A percentile compares a stretch with the other conserved stretches of the same genome.
Conservation (phyloP, 2,888 invertebrate species). For the Camponotus fellah region DNA sequence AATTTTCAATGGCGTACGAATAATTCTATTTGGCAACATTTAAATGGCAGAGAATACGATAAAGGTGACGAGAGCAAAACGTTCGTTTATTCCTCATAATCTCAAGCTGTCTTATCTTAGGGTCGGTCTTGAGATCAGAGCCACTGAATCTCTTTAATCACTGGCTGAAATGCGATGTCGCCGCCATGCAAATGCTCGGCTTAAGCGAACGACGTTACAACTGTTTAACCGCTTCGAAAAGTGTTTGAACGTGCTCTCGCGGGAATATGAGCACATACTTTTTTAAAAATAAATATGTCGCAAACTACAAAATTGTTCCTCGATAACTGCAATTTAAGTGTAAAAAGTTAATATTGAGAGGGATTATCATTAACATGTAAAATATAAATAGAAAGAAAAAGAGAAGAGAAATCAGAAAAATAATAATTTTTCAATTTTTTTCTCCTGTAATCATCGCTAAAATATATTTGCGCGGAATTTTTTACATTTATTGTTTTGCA, state of each 20-base stretch:
- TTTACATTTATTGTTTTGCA: background rate
- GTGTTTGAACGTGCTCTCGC: background rate
- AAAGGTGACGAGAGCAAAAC: background rate
- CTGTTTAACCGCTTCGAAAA: slow-evolving; percentile 43
- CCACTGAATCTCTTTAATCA: slow-evolving; percentile 74
- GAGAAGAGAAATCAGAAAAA: background rate
- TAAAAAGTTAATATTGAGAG: background rate
- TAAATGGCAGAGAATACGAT: background rate
- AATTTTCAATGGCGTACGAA: background rate
- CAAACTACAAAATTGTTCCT: background rate
- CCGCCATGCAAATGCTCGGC: slow-evolving; percentile 66
- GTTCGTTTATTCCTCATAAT: slow-evolving; percentile 59
- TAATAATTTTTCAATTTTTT: background rate
- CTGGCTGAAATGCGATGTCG: slow-evolving; percentile 60
- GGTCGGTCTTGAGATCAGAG: slow-evolving; percentile 71
- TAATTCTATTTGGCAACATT: background rate
- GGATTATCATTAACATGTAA: background rate
- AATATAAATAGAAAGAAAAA: background rate
- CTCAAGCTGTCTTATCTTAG: slow-evolving; percentile 54
- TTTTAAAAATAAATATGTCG: slow-evolving; percentile 7
- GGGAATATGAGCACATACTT: background rate
- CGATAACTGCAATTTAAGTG: slow-evolving; percentile 5
- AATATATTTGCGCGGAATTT: background rate
- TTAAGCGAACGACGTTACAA: slow-evolving; percentile 58
- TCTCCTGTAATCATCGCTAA: background rate